Conservation (phyloP, 1,140 invertebrate species). For the Hylaeus volcanicus region DNA sequence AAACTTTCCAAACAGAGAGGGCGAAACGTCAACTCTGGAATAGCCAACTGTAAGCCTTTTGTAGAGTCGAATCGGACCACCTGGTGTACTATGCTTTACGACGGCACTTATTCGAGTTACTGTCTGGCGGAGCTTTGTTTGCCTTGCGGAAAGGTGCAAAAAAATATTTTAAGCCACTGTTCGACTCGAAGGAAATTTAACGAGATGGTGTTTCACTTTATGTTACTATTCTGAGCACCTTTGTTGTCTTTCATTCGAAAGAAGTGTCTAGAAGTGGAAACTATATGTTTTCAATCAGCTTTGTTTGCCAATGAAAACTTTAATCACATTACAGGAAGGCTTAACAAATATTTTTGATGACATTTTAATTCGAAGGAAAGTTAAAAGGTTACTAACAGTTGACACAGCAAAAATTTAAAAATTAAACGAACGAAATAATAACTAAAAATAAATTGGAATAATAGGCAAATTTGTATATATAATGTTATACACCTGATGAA, state of each 20-base stretch:
- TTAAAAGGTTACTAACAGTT: too few species aligned
- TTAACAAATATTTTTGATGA: too few species aligned
- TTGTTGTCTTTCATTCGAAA: not conserved
- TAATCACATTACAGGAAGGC: too few species aligned
- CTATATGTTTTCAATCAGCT: too few species aligned
- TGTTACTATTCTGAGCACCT: not conserved
- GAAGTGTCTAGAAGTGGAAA: not conserved
- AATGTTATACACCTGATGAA: too few species aligned
- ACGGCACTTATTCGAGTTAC: not conserved
- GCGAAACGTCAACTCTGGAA: not conserved
- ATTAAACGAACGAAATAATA: too few species aligned
- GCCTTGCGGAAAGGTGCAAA: not conserved
- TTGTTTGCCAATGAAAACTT: too few species aligned
- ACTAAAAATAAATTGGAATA: too few species aligned
- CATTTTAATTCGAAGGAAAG: too few species aligned
- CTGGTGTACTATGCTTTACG: not conserved
- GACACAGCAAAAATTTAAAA: too few species aligned
- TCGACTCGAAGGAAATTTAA: not conserved
- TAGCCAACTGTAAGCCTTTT: not conserved
- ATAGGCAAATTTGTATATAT: too few species aligned
- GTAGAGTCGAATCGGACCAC: not conserved
- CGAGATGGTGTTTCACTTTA: not conserved
- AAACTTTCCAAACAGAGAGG: conserved; percentile 27
- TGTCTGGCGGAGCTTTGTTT: not conserved
- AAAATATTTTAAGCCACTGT: not conserved